Conservation (phyloP, 2,113 vertebrate genomes). For the Neotoma lepida region DNA sequence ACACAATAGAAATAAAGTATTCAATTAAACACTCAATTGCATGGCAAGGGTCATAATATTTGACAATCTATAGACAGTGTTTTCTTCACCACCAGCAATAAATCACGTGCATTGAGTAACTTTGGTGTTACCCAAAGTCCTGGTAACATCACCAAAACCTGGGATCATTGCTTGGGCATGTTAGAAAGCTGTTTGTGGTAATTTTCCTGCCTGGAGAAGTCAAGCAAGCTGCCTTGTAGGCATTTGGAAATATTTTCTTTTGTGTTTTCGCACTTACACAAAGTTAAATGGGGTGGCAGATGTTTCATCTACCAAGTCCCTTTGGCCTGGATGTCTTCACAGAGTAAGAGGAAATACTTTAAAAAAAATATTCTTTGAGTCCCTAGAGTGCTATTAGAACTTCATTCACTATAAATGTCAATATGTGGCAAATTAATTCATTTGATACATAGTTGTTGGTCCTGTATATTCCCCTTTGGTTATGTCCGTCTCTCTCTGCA, state of each 20-base stretch:
- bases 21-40: constrained; percentile 49
- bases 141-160: constrained; percentile 40
- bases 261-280: constrained; percentile 34
- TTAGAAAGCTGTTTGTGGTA: constrained; percentile 53
- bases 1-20: constrained; percentile 69
- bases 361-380: constrained; percentile 49
- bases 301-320: constrained; percentile 46
- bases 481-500: neutral
- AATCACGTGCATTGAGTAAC: constrained; percentile 27
- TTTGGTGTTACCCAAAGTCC: constrained; percentile 49
- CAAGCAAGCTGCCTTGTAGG: constrained; percentile 46
- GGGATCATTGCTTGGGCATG: constrained; percentile 7
- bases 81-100: neutral
- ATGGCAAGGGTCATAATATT: constrained; percentile 29
- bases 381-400: neutral
- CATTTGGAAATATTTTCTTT: constrained; percentile 58
- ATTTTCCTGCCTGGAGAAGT: constrained; percentile 15
- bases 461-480: neutral
- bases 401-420: constrained; percentile 19
- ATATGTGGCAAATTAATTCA: neutral
- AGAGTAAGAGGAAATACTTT: constrained; percentile 30
- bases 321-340: constrained; percentile 20
- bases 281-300: constrained; percentile 58
- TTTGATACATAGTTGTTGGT: constrained; percentile 2
- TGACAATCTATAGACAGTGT: constrained; percentile 44